Evolutionary conservation across 1,140 invertebrate species (phyloP), one percentile per base, ranked within the genome.

Genomic region (Doryteuthis pealeii): DNA sequence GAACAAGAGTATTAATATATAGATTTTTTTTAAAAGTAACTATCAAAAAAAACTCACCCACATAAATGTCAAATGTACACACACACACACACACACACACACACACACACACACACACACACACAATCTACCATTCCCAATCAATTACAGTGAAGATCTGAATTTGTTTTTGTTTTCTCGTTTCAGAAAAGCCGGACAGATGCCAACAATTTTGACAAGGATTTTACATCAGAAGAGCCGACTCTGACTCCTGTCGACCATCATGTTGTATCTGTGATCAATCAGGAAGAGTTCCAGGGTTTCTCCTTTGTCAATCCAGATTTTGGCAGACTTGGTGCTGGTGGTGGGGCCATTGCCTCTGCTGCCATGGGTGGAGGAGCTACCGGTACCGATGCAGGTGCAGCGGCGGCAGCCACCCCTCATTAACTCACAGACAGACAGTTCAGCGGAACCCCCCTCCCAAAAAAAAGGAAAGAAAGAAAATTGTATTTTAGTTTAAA

Each of bases 151-250:
- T n/a, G n/a, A n/a, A n/a, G 35, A 40, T 5, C 35, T 40, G 35
- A 30, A 70, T 68, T 18, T 67, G 18, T 74, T 62, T 71, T 18
- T 32, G 12, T 6, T 62, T 62, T 8, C 18, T 80, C 77, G 84
- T 82, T 91, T 43, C 90, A 99, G 97, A 97, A 96, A 93, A 96
- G 93, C 86, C 94, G 96, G 90, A 95, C 95, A 85, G 98, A 99
- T 89, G 96, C 96, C 65, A 92, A 96, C 80, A 99, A 99, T 90
- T 99, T 99, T 90, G 98, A 99, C 89, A 92, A 96, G 18, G 98
- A 99, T 90, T 99, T 99, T 88, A 99, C 98, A 10, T 96, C 96
- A 88, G 98, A 99, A 89, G 97, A 99, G 80, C 97, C 98, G 6
- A 91, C 94, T 28, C 90, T 99, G 73, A 99, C 98, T 28, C 97